A percentile compares a stretch with the other conserved stretches of the same genome.
These are phyloP conservation scores for Clarias fuscus DNA, from an alignment of 2,797 vertebrate genomes.

Conservation along the genomic window DNA sequence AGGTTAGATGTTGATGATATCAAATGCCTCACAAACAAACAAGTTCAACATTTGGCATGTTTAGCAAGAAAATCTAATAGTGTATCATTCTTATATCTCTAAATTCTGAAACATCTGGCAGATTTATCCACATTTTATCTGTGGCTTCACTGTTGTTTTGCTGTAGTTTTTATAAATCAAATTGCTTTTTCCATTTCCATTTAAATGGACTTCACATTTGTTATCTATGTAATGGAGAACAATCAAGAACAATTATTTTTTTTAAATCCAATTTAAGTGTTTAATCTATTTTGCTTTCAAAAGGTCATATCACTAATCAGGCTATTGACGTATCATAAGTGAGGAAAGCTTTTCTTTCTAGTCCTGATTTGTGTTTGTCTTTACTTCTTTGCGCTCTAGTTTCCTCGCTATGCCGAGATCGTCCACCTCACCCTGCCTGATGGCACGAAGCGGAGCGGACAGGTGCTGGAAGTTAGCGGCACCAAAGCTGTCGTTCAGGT, in stretches of 20 bases:
- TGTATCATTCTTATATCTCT: background rate
- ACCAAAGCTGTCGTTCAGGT: slow-evolving; percentile 82
- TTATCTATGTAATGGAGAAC: background rate
- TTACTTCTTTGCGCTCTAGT: slow-evolving; percentile 62
- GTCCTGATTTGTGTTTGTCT: background rate
- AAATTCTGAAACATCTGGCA: background rate
- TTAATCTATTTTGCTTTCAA: background rate
- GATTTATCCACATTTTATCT: background rate
- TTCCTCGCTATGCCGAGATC: slow-evolving; percentile 82
- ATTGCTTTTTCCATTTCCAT: background rate
- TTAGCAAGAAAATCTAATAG: background rate
- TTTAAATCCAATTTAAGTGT: background rate
- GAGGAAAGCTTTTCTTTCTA: background rate
- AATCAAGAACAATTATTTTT: background rate
- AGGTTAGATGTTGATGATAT: background rate
- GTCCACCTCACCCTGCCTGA: slow-evolving; percentile 81
- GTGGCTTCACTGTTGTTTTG: background rate
- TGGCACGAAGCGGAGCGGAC: slow-evolving; percentile 79
- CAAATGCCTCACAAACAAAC: background rate
- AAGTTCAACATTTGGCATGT: background rate
- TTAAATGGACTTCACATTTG: background rate
- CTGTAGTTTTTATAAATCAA: background rate
- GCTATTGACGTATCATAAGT: background rate
- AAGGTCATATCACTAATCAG: background rate
- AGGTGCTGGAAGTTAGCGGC: slow-evolving; percentile 82